Percentiles rank a stretch among this genome's conserved stretches.
Evolutionary conservation across 2,113 vertebrate genomes (phyloP).

Genomic region (Noturus placidus): DNA sequence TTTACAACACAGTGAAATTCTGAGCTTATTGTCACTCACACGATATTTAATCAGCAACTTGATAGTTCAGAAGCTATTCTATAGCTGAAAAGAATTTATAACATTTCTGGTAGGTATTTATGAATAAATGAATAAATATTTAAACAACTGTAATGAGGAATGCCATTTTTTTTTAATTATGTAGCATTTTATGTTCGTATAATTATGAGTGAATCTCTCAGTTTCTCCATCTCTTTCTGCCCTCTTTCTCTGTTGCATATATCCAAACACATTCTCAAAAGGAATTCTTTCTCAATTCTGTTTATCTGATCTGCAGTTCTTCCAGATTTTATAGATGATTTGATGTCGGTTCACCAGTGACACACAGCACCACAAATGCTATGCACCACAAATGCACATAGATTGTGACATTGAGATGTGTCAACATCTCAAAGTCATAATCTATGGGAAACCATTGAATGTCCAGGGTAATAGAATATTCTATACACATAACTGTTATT

Average conservation of each 20-base stretch:
- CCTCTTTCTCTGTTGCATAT: neutral
- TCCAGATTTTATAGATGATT: conserved; percentile 74
- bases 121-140: no score
- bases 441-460: conserved; percentile 18
- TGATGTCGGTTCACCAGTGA: no score
- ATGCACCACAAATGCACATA: conserved; percentile 67
- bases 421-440: conserved; percentile 40
- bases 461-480: conserved; percentile 17
- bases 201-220: neutral
- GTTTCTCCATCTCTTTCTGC: neutral
- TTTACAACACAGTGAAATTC: neutral
- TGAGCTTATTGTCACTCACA: neutral
- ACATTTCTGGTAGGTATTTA: conserved; percentile 38
- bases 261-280: conserved; percentile 23
- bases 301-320: conserved; percentile 68
- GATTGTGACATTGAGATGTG: no score
- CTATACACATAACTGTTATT: conserved; percentile 16
- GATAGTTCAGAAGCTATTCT: neutral
- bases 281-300: conserved; percentile 47
- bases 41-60: neutral
- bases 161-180: neutral
- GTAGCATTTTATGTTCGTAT: neutral
- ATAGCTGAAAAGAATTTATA: neutral
- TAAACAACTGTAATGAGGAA: neutral
- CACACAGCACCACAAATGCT: no score